Evolutionary conservation across 2,797 vertebrate species (phyloP).

Genomic region (Xyrichtys novacula): DNA sequence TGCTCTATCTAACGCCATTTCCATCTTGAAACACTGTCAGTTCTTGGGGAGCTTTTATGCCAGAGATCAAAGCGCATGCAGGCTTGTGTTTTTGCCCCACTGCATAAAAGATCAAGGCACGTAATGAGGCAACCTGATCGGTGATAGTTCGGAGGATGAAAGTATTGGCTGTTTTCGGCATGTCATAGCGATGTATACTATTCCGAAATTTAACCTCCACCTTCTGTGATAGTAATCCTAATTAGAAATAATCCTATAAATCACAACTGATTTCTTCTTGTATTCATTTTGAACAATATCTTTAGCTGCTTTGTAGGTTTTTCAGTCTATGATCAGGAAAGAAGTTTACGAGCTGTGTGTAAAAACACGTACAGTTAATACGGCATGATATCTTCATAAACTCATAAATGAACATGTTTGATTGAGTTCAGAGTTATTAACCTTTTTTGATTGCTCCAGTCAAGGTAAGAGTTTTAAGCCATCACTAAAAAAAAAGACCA

Average conservation of each 20-base stretch:
- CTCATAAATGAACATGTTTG: constrained; percentile 4
- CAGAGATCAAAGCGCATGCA: constrained; percentile 81
- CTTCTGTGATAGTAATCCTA: constrained; percentile 30
- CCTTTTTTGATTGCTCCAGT: constrained; percentile 9
- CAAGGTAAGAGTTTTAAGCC: neutral
- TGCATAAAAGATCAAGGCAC: constrained; percentile 84
- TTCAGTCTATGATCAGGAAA: constrained; percentile 1
- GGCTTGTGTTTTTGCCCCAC: constrained; percentile 80
- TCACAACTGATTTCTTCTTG: constrained; percentile 64
- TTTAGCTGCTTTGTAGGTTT: constrained; percentile 23
- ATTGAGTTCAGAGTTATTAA: constrained; percentile 17
- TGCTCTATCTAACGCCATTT: constrained; percentile 75
- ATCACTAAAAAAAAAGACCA: neutral
- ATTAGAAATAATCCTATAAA: constrained; percentile 54
- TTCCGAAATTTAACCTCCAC: constrained; percentile 40
- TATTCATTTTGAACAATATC: constrained; percentile 40
- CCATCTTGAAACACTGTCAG: constrained; percentile 83
- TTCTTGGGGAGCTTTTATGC: constrained; percentile 80
- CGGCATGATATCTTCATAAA: constrained; percentile 20
- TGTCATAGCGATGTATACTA: constrained; percentile 53
- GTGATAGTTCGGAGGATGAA: constrained; percentile 79
- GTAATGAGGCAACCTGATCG: constrained; percentile 81
- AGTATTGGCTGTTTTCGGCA: constrained; percentile 59
- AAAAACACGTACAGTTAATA: neutral
- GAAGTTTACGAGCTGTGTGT: neutral